Evolutionary conservation across 2,888 invertebrate genomes (phyloP), one percentile per base, ranked within the genome.

Genomic region (Ariolimax columbianus): DNA sequence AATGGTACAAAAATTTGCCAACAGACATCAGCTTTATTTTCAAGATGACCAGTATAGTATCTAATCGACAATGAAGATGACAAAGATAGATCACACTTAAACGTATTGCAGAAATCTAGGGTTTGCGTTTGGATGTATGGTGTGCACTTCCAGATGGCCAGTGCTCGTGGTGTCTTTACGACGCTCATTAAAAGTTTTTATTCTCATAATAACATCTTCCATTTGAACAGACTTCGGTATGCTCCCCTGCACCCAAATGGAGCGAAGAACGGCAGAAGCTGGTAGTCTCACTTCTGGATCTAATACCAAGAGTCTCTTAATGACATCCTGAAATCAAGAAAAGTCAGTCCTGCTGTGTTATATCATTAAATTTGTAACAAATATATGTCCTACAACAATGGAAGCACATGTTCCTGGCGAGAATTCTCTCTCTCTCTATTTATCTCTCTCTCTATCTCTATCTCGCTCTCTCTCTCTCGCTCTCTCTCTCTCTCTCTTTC

Each of bases 281-380:
- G 85, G 23, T 40, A 82, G 30, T 30, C 85, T 43, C 33, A 40
- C 59, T 0, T 59, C 36, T 55, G 82, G 77, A 26, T 85, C 63
- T 43, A 82, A 38, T n/a, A 78, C 26, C 17, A 85, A 47, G 23
- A 85, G 43, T 43, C 77, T 85, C 23, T 82, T 77, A 4, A 85
- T 47, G 59, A 82, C 26, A 47, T 85, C 85, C 85, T 85, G 40
- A 47, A 72, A 77, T 43, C 19, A 68, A 77, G 63, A 78, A 33
- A 63, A 17, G 9, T 14, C 17, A 55, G 23, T 55, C 19, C 3
- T 55, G 55, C 47, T 47, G 47, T 2, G 17, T 6, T 55, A 55
- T n/a, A n/a, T n/a, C n/a, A n/a, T n/a, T n/a, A n/a, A n/a, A n/a
- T n/a, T n/a, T n/a, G n/a, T n/a, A n/a, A n/a, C n/a, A n/a, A n/a